Percentiles rank a stretch among this genome's conserved stretches.
Evolutionary conservation across 2,113 vertebrate genomes (phyloP).

Genomic region (Pelmatolapia mariae): DNA sequence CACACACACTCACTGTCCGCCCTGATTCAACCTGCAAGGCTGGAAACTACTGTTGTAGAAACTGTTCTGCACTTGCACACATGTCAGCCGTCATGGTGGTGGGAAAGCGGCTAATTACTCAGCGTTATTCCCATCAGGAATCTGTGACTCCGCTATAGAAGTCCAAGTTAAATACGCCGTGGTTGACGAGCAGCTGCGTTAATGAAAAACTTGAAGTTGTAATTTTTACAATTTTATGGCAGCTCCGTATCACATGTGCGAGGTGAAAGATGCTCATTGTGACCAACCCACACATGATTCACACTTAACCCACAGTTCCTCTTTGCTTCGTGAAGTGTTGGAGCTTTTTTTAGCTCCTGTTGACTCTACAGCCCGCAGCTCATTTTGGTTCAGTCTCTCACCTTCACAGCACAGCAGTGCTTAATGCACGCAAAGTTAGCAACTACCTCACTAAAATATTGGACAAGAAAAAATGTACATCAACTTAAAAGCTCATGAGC

Average conservation of each 20-base stretch:
- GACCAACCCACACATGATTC: background rate
- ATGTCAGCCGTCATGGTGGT: background rate
- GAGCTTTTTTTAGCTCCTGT: background rate
- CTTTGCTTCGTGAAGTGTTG: background rate
- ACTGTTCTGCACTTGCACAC: background rate
- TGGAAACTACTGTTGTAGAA: background rate
- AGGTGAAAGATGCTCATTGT: background rate
- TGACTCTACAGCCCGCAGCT: background rate
- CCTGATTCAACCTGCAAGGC: slow-evolving; percentile 22
- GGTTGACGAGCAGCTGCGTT: background rate
- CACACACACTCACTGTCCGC: background rate
- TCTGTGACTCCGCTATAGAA: background rate
- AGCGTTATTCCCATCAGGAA: background rate
- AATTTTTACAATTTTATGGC: background rate
- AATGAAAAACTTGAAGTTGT: background rate
- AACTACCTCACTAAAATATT: background rate
- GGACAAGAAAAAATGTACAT: background rate
- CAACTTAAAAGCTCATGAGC: background rate
- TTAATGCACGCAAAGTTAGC: background rate
- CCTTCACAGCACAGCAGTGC: background rate
- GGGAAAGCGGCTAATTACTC: slow-evolving; percentile 25
- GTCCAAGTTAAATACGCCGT: background rate
- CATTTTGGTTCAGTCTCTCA: background rate
- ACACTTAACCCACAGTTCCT: background rate
- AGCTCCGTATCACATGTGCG: background rate